phyloP scores from a whole-genome alignment of 1,140 invertebrate genomes.

The Leptopilina clavipes region DNA sequence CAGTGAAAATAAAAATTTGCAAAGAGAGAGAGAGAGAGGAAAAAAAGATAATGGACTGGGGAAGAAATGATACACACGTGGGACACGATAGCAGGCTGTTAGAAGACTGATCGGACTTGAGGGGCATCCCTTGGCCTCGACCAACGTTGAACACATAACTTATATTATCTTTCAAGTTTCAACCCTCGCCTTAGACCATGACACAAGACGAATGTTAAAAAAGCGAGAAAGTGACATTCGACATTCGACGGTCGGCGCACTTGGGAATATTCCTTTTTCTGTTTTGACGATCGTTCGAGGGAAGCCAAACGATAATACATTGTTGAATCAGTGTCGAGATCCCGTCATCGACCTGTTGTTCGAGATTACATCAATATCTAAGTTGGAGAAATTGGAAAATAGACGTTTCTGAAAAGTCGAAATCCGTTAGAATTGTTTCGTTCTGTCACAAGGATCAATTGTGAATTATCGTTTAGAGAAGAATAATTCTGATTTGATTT shows the following conservation, averaged over 20 bases:
- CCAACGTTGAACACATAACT: constrained; percentile 68
- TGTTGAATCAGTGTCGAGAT: constrained; percentile 36
- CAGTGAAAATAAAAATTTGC: too few relatives aligned
- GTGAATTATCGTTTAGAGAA: too few relatives aligned
- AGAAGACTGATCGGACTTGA: constrained; percentile 72
- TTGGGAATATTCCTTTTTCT: constrained; percentile 29
- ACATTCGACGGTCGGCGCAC: constrained; percentile 2
- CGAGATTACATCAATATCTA: not conserved
- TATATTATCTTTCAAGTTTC: constrained; percentile 68
- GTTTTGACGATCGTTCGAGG: constrained; percentile 38
- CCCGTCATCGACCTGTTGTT: constrained; percentile 22
- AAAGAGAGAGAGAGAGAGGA: not conserved
- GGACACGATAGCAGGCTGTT: constrained; percentile 61
- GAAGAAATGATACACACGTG: constrained; percentile 58
- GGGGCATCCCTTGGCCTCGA: constrained; percentile 74
- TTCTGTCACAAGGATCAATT: too few relatives aligned
- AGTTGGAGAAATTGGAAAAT: not conserved
- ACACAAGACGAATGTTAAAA: constrained; percentile 48
- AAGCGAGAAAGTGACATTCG: not conserved
- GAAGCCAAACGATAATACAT: constrained; percentile 39
- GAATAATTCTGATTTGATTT: too few relatives aligned
- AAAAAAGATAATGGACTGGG: not conserved
- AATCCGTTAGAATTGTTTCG: too few relatives aligned
- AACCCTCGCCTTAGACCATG: constrained; percentile 58
- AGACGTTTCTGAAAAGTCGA: too few relatives aligned